Percentiles rank a stretch among this genome's conserved stretches.
Evolutionary conservation across 2,888 invertebrate genomes (phyloP).

Genomic region (Stegana nigrithorax): DNA sequence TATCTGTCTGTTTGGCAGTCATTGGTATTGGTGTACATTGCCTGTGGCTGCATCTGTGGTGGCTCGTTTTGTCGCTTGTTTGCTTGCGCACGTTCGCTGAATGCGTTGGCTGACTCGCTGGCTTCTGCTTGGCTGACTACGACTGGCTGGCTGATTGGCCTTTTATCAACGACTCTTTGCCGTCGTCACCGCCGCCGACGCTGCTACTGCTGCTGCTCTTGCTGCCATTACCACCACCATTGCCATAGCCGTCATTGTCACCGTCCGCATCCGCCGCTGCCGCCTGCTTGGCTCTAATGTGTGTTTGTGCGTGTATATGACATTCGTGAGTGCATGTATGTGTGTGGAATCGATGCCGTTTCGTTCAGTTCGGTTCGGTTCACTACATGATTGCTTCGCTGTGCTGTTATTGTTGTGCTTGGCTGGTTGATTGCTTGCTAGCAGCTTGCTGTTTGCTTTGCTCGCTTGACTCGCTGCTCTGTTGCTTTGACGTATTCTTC

Average conservation of each 20-base stretch:
- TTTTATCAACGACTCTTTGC: too few relatives aligned
- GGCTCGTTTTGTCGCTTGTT: constrained; percentile 9
- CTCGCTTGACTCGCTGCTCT: not conserved
- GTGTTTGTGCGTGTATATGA: not conserved
- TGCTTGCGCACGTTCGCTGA: constrained; percentile 25
- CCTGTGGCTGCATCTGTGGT: constrained; percentile 42
- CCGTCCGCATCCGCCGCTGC: too few relatives aligned
- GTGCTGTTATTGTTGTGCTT: constrained; percentile 11
- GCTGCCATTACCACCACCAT: not conserved
- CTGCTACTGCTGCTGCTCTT: not conserved
- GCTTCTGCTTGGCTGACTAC: constrained; percentile 3
- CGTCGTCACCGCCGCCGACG: not conserved
- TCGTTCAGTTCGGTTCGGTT: not conserved
- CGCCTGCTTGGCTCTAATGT: not conserved
- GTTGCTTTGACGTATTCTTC: too few relatives aligned
- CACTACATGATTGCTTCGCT: not conserved
- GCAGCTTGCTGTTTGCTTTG: constrained; percentile 1
- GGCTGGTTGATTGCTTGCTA: constrained; percentile 33
- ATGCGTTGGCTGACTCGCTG: constrained; percentile 27
- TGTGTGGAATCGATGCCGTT: constrained; percentile 31
- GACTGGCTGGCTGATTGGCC: not conserved
- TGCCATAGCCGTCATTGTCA: not conserved
- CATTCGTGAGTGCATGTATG: not conserved
- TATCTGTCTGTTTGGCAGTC: too few relatives aligned
- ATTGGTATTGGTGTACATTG: constrained; percentile 48